A percentile compares a stretch with the other conserved stretches of the same genome.
Evolutionary conservation across 2,113 vertebrate species (phyloP).

Genomic region (Urocynchramus pylzowi): DNA sequence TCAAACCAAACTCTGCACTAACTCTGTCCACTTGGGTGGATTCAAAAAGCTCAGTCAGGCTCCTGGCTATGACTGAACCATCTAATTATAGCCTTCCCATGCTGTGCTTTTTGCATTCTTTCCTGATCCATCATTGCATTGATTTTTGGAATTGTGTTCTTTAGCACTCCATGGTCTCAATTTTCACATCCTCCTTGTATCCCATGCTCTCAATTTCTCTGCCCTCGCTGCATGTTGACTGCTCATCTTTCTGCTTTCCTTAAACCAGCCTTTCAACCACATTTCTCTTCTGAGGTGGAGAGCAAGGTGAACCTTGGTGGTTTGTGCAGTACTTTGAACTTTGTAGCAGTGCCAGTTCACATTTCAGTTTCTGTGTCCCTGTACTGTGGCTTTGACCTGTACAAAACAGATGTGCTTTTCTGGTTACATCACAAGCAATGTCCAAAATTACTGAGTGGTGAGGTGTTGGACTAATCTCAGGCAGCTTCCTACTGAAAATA

Average conservation of each 20-base stretch:
- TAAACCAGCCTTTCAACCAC: background rate
- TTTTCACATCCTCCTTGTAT: constrained; percentile 28
- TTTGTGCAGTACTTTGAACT: background rate
- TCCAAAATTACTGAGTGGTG: background rate
- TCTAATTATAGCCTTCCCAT: constrained; percentile 56
- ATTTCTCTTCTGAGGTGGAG: background rate
- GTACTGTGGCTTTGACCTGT: background rate
- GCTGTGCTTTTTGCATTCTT: constrained; percentile 42
- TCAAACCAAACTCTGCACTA: constrained; percentile 13
- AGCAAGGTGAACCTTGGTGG: background rate
- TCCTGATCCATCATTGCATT: constrained; percentile 52
- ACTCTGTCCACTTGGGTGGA: constrained; percentile 52
- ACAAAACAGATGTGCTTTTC: background rate
- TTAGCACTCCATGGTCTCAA: constrained; percentile 9
- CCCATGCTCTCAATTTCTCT: background rate
- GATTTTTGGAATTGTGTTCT: constrained; percentile 49
- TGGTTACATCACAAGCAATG: background rate
- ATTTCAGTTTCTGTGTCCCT: background rate
- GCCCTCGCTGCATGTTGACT: background rate
- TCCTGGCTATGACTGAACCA: constrained; percentile 57
- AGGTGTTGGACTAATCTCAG: background rate
- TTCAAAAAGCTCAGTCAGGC: constrained; percentile 54
- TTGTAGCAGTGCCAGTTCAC: background rate
- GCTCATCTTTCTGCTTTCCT: background rate
- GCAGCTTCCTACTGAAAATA: background rate